phyloP scores from a whole-genome alignment of 64 coral and sea anemone species.

The Montipora capricornis region DNA sequence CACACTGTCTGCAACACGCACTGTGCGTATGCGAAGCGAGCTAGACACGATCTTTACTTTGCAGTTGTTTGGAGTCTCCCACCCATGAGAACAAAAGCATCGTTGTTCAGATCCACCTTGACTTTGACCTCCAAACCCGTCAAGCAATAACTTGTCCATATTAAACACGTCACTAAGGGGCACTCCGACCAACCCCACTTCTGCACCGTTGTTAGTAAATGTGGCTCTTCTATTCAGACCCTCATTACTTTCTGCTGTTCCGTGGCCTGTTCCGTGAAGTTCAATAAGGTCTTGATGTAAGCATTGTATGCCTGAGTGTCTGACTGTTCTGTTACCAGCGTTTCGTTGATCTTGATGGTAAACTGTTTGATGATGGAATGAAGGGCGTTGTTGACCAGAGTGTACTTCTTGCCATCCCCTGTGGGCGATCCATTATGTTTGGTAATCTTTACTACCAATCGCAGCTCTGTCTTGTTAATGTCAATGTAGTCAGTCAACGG shows the following conservation, averaged over 20 bases:
- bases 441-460: slow-evolving; percentile 32
- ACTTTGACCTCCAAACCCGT: background rate
- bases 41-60: background rate
- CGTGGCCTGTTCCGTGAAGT: slow-evolving; percentile 41
- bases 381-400: slow-evolving; percentile 48
- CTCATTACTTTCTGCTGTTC: background rate
- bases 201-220: slow-evolving; percentile 14
- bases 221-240: slow-evolving; percentile 3
- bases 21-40: background rate
- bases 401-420: background rate
- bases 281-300: slow-evolving; percentile 54
- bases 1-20: background rate
- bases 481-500: slow-evolving; percentile 36
- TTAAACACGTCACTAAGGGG: slow-evolving; percentile 61
- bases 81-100: background rate
- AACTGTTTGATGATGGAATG: slow-evolving; percentile 72
- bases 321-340: slow-evolving; percentile 44
- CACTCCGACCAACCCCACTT: slow-evolving; percentile 32
- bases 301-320: slow-evolving; percentile 59
- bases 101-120: background rate
- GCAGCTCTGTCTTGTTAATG: too few species aligned
- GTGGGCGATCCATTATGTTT: background rate
- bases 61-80: background rate
- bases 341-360: slow-evolving; percentile 64
- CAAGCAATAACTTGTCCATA: background rate